phyloP scores from a whole-genome alignment of 1,140 invertebrate species.

The Ectropis grisescens region DNA sequence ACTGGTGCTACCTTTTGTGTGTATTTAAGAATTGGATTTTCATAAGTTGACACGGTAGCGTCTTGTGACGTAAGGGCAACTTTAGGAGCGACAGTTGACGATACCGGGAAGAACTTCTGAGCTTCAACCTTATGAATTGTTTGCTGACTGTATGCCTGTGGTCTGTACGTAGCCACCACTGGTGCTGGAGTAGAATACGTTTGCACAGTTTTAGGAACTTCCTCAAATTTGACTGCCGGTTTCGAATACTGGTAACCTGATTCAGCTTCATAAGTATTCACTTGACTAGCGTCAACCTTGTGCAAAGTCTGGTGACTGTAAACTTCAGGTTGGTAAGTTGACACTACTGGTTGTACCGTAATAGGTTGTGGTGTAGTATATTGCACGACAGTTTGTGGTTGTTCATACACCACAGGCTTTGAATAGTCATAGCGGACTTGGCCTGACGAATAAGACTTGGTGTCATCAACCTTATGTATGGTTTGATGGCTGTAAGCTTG shows the following conservation, averaged over 20 bases:
- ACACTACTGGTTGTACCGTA: conserved; percentile 15
- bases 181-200: conserved; percentile 17
- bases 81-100: conserved; percentile 39
- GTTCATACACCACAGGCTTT: background rate
- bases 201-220: conserved; percentile 5
- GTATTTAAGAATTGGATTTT: conserved; percentile 55
- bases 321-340: conserved; percentile 23
- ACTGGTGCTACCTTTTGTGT: conserved; percentile 40
- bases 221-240: conserved; percentile 23
- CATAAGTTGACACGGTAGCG: conserved; percentile 42
- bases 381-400: background rate
- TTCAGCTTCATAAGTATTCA: conserved; percentile 27
- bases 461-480: conserved; percentile 16
- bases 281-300: conserved; percentile 37
- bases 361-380: conserved; percentile 29
- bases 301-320: conserved; percentile 35
- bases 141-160: conserved; percentile 36
- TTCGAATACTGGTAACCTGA: conserved; percentile 24
- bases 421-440: conserved; percentile 16
- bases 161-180: conserved; percentile 22
- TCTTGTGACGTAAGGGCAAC: conserved; percentile 33
- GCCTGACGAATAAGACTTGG: conserved; percentile 7
- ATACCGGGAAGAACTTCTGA: conserved; percentile 25
- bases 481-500: conserved; percentile 19
- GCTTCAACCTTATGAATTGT: conserved; percentile 30